Evolutionary conservation across 2,113 vertebrate species (phyloP).

Genomic region (Lucifuga dentata): DNA sequence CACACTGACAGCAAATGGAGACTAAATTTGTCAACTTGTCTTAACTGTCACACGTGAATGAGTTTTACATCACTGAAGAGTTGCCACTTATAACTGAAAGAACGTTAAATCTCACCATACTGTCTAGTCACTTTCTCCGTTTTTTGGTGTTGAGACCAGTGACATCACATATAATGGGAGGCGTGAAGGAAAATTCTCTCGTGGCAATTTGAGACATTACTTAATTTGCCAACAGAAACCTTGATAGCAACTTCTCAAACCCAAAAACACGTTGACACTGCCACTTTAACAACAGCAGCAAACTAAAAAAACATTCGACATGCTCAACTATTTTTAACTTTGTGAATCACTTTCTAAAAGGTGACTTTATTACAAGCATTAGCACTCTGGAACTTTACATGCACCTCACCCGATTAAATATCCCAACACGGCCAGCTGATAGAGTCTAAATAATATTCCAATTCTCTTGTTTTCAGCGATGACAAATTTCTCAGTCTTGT

Average conservation of each 20-base stretch:
- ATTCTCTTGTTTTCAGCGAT: conserved; percentile 94
- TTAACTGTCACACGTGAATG: conserved; percentile 1
- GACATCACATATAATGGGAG: conserved; percentile 20
- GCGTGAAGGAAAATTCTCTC: background rate
- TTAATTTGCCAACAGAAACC: background rate
- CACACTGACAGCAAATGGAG: background rate
- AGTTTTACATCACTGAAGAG: no score
- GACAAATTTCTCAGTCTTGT: conserved; percentile 96
- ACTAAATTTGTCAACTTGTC: background rate
- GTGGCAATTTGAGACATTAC: background rate
- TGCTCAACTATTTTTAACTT: conserved; percentile 73
- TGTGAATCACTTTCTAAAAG: conserved; percentile 56
- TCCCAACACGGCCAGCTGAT: conserved; percentile 91
- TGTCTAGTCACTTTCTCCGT: conserved; percentile 27
- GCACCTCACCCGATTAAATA: conserved; percentile 93
- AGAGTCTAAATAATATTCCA: conserved; percentile 89
- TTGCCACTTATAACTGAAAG: no score
- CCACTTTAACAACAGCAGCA: conserved; percentile 44
- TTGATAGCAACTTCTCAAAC: background rate
- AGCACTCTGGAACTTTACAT: background rate
- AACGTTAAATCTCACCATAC: background rate
- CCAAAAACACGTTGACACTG: background rate
- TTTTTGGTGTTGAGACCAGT: conserved; percentile 7
- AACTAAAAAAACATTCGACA: conserved; percentile 21
- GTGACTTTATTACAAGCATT: conserved; percentile 15